Percentiles rank a stretch among this genome's conserved stretches.
phyloP scores from a whole-genome alignment of 2,888 invertebrate genomes.

The Melanchra persicariae region DNA sequence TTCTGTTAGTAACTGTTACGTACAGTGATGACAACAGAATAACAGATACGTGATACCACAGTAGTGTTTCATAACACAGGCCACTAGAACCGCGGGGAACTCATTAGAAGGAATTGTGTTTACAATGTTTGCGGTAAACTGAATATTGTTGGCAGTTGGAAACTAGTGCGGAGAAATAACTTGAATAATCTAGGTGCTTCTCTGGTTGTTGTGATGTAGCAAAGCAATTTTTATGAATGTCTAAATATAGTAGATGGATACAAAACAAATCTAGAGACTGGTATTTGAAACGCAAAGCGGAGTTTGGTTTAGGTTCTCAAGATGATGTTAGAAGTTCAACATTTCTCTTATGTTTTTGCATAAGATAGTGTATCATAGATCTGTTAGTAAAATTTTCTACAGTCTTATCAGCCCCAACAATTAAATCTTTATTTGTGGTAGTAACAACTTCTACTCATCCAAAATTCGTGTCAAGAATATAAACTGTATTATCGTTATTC shows the following conservation, averaged over 20 bases:
- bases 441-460: neutral
- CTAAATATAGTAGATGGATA: neutral
- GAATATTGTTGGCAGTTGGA: constrained; percentile 16
- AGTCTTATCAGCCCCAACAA: neutral
- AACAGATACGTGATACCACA: constrained; percentile 58
- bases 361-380: neutral
- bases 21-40: constrained; percentile 56
- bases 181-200: constrained; percentile 8
- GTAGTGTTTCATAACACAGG: constrained; percentile 60
- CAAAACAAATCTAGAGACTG: neutral
- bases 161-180: constrained; percentile 25
- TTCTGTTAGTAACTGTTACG: constrained; percentile 54
- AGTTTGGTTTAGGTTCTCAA: neutral
- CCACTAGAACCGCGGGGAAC: constrained; percentile 44
- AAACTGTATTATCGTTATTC: neutral
- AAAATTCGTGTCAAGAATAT: neutral
- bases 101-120: constrained; percentile 50
- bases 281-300: neutral
- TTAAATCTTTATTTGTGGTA: neutral
- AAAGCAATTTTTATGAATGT: constrained; percentile 3
- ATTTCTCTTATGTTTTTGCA: neutral
- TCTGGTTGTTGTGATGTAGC: neutral
- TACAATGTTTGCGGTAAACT: constrained; percentile 44
- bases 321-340: neutral
- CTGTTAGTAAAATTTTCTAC: neutral